These are phyloP conservation scores for Orbicella faveolata DNA, from an alignment of 64 coral and sea anemone genomes.

Conservation along the genomic window DNA sequence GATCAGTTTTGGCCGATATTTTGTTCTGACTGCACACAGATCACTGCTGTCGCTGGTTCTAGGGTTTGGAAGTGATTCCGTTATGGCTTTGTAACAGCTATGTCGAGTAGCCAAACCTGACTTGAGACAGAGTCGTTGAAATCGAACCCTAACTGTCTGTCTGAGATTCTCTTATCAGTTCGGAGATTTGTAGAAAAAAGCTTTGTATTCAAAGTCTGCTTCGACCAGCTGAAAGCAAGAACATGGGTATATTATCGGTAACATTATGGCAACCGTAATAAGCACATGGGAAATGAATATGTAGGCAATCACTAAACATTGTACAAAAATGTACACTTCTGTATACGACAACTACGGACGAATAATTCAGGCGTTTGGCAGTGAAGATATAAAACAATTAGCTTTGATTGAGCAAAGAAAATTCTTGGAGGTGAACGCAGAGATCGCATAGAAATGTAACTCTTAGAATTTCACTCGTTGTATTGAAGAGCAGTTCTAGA, in stretches of 20 bases:
- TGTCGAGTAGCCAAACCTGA: neutral
- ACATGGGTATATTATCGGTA: neutral
- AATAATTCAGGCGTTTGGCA: neutral
- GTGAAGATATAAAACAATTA: neutral
- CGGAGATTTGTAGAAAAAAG: neutral
- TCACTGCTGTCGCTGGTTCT: too few species aligned
- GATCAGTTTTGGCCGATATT: neutral
- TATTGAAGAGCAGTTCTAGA: neutral
- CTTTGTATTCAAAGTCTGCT: constrained; percentile 30
- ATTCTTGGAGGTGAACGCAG: neutral
- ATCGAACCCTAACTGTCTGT: neutral
- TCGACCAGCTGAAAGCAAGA: neutral
- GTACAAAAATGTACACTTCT: neutral
- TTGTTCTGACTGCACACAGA: neutral
- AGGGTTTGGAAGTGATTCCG: too few species aligned
- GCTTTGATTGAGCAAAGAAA: neutral
- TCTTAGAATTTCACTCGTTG: neutral
- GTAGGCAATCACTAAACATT: neutral
- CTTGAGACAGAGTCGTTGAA: neutral
- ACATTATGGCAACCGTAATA: neutral
- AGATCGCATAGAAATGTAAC: neutral
- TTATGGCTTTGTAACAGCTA: neutral
- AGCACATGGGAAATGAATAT: neutral
- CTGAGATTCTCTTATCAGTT: constrained; percentile 21
- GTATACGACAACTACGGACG: neutral